Evolutionary conservation across 2,113 vertebrate species (phyloP).

Genomic region (Strix aluco): DNA sequence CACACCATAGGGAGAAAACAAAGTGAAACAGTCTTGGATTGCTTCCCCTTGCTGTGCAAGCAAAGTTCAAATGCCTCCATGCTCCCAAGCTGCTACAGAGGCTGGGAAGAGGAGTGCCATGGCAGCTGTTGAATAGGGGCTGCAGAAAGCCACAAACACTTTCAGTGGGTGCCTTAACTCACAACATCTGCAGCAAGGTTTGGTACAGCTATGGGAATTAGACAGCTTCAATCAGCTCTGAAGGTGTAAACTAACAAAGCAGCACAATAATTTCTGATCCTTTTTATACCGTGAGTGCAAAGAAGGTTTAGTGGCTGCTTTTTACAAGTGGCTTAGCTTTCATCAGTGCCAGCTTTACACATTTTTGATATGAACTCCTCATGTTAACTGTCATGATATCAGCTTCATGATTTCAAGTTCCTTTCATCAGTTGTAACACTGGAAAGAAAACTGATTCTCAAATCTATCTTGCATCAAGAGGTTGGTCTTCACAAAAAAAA

Average conservation of each 20-base stretch:
- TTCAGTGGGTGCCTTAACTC: background rate
- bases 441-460: background rate
- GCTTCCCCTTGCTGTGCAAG: background rate
- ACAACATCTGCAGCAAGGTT: background rate
- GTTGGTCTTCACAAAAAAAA: background rate
- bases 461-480: background rate
- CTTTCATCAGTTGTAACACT: background rate
- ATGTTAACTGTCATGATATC: background rate
- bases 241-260: background rate
- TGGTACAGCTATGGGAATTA: background rate
- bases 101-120: background rate
- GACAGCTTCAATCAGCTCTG: background rate
- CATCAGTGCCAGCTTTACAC: background rate
- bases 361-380: background rate
- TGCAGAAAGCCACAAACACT: constrained; percentile 10
- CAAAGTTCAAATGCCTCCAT: background rate
- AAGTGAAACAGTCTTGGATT: background rate
- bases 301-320: background rate
- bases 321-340: background rate
- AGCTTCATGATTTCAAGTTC: background rate
- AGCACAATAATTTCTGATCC: background rate
- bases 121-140: background rate
- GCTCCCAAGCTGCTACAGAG: constrained; percentile 23
- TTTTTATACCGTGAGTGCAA: background rate
- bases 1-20: background rate